Conservation (phyloP, 2,888 invertebrate genomes). For the Lepidochrysops patricia region DNA sequence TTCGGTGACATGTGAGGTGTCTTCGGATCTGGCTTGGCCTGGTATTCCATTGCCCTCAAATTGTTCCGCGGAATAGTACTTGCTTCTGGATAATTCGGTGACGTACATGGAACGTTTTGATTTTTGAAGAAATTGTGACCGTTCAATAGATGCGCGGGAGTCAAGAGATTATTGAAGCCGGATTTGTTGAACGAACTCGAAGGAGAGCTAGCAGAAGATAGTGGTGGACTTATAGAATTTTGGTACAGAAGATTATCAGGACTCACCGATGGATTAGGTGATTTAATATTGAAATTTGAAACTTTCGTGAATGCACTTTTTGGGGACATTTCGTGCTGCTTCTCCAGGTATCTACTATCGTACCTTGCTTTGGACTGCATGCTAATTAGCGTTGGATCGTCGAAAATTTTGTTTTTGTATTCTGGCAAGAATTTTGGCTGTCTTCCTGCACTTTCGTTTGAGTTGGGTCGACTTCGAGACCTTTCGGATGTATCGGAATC, state of each 20-base stretch:
- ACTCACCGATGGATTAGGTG: constrained; percentile 82
- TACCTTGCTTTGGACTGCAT: constrained; percentile 70
- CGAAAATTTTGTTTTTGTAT: constrained; percentile 76
- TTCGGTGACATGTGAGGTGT: constrained; percentile 56
- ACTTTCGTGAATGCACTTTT: constrained; percentile 93
- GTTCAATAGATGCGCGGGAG: constrained; percentile 62
- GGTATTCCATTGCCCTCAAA: constrained; percentile 49
- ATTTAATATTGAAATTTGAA: constrained; percentile 64
- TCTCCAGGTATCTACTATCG: constrained; percentile 60
- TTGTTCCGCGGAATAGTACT: constrained; percentile 40
- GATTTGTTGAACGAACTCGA: constrained; percentile 50
- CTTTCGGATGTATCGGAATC: constrained; percentile 68
- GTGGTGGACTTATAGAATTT: constrained; percentile 84
- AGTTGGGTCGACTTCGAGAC: constrained; percentile 67
- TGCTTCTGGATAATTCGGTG: constrained; percentile 63
- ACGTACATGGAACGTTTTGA: constrained; percentile 59
- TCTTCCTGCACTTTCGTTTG: constrained; percentile 70
- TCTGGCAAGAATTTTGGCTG: constrained; percentile 68
- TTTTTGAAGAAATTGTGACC: constrained; percentile 73
- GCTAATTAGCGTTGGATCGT: constrained; percentile 71
- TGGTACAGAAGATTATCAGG: constrained; percentile 86
- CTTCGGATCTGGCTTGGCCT: constrained; percentile 50
- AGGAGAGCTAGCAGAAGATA: constrained; percentile 75
- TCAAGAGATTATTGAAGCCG: constrained; percentile 54
- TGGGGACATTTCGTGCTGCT: constrained; percentile 67